These are phyloP conservation scores for Lycocorax pyrrhopterus DNA, from an alignment of 2,113 vertebrate species.

Conservation along the genomic window DNA sequence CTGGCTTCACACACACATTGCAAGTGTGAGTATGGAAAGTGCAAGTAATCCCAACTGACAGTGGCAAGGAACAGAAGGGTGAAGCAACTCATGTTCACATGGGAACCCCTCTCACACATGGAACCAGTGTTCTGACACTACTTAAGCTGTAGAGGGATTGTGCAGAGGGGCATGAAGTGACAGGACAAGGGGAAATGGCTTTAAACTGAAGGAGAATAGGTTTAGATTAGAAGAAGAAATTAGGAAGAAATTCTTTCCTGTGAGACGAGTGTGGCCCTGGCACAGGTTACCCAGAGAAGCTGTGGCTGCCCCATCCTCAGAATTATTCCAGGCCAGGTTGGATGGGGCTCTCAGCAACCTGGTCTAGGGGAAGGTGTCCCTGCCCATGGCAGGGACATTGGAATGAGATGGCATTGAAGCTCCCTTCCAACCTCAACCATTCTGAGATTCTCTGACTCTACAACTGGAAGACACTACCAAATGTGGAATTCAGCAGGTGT, in stretches of 20 bases:
- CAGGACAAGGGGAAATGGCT: background rate
- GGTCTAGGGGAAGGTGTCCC: background rate
- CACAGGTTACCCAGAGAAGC: background rate
- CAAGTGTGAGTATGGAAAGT: background rate
- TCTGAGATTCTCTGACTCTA: background rate
- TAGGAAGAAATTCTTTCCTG: background rate
- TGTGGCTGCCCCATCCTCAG: background rate
- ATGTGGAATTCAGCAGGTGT: background rate
- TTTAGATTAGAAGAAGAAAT: background rate
- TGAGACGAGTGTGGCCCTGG: background rate
- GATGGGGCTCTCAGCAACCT: background rate
- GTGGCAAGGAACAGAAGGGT: background rate
- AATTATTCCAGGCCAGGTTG: background rate
- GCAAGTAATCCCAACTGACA: background rate
- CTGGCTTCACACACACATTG: background rate
- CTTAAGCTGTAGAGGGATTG: background rate
- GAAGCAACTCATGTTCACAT: background rate
- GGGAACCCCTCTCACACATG: rapidly evolving
- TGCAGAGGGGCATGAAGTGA: background rate
- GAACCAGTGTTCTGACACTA: background rate
- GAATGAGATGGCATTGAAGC: background rate
- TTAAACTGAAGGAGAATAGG: background rate
- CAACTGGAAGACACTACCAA: background rate
- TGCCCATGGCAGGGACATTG: background rate
- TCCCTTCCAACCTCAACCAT: background rate